Evolutionary conservation across 2,797 vertebrate genomes (phyloP).

Genomic region (Lepus oiostolus): DNA sequence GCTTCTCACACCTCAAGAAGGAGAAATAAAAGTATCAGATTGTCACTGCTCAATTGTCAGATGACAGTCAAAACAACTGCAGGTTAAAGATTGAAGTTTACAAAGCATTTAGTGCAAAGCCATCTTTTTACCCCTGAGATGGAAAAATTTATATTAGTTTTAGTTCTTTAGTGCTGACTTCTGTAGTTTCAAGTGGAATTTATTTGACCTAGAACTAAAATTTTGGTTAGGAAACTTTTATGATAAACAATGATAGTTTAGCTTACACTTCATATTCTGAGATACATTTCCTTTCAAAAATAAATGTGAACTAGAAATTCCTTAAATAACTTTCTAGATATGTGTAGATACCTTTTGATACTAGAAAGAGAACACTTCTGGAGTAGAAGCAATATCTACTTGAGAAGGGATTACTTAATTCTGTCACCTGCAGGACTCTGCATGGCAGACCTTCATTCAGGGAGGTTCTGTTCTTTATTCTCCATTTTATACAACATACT

Average conservation of each 20-base stretch:
- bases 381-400: background rate
- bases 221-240: conserved; percentile 3
- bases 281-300: conserved; percentile 16
- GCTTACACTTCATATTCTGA: background rate
- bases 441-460: background rate
- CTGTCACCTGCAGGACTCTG: background rate
- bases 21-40: background rate
- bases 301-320: conserved; percentile 15
- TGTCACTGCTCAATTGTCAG: background rate
- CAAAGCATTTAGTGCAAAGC: background rate
- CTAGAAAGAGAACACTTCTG: background rate
- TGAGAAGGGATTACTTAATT: background rate
- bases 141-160: background rate
- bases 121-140: background rate
- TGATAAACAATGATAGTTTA: background rate
- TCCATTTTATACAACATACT: background rate
- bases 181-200: background rate
- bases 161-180: background rate
- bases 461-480: background rate
- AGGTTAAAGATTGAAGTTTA: background rate
- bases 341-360: background rate
- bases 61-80: background rate
- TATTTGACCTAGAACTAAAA: conserved; percentile 36
- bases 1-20: conserved; percentile 94
- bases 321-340: background rate